These are phyloP conservation scores for Athalia cordata DNA, from an alignment of 2,888 invertebrate species.

Conservation along the genomic window DNA sequence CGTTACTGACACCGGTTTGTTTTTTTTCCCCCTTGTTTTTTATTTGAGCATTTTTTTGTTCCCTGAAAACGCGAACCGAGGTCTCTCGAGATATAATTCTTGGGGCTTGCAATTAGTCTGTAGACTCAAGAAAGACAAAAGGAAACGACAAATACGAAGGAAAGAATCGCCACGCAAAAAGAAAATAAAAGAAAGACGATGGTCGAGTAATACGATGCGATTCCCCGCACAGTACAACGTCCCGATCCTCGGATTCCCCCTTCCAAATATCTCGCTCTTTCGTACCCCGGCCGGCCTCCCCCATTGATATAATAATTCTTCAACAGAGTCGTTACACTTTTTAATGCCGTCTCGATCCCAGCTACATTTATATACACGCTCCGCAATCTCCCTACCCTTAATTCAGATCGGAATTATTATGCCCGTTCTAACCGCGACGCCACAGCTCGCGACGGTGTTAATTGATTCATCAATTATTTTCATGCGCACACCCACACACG, in stretches of 20 bases:
- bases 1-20: too few relatives aligned
- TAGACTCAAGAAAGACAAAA: slow-evolving; percentile 36
- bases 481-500: not conserved
- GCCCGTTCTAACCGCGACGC: slow-evolving; percentile 8
- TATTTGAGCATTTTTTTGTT: too few relatives aligned
- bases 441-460: not conserved
- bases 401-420: slow-evolving; percentile 2
- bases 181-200: slow-evolving; percentile 53
- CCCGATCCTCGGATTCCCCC: not conserved
- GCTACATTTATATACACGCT: too few relatives aligned
- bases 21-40: too few relatives aligned
- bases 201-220: not conserved
- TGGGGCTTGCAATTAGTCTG: too few relatives aligned
- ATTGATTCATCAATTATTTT: slow-evolving; percentile 38
- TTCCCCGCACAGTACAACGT: too few relatives aligned
- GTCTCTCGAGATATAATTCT: too few relatives aligned
- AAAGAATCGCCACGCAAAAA: slow-evolving; percentile 47
- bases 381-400: not conserved
- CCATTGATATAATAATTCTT: slow-evolving; percentile 17
- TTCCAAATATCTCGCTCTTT: too few relatives aligned
- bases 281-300: too few relatives aligned
- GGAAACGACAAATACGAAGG: slow-evolving; percentile 45
- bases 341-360: slow-evolving; percentile 23
- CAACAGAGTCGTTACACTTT: slow-evolving; percentile 34
- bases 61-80: too few relatives aligned